Conservation (phyloP, 1,140 invertebrate species). For the Trachymyrmex septentrionalis region DNA sequence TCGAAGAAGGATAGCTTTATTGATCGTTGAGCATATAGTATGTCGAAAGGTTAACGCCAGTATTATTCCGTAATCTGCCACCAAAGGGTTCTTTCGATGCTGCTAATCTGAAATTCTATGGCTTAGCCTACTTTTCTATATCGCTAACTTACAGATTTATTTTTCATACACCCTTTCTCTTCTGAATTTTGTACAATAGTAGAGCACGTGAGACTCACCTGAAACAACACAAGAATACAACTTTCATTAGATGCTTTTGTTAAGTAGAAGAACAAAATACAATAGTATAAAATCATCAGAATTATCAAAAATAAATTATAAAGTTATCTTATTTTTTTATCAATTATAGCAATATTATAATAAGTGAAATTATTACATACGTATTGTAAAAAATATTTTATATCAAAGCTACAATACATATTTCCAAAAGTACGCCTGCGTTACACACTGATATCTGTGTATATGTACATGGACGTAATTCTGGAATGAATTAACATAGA, state of each 20-base stretch:
- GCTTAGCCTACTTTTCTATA: conserved; percentile 66
- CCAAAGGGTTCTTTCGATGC: conserved; percentile 58
- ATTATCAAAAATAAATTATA: too few species aligned
- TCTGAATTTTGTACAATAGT: conserved; percentile 2
- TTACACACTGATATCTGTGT: not conserved
- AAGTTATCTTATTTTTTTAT: not conserved
- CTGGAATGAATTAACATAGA: not conserved
- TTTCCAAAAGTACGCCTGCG: not conserved
- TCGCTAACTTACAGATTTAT: conserved; percentile 65
- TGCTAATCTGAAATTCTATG: conserved; percentile 59
- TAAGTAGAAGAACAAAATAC: not conserved
- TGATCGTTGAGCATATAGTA: conserved; percentile 28
- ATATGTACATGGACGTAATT: not conserved
- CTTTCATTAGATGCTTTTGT: conserved; percentile 31
- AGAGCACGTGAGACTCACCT: conserved; percentile 71
- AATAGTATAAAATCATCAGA: too few species aligned
- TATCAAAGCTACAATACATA: not conserved
- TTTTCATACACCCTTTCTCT: conserved; percentile 19
- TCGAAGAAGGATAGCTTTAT: conserved; percentile 46
- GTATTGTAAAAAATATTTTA: not conserved
- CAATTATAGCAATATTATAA: not conserved
- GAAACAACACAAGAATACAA: conserved; percentile 69
- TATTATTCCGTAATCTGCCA: conserved; percentile 58
- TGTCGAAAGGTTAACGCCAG: conserved; percentile 50
- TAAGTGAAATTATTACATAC: not conserved